phyloP scores from a whole-genome alignment of 2,113 vertebrate species.

The Pelecanoides urinatrix region DNA sequence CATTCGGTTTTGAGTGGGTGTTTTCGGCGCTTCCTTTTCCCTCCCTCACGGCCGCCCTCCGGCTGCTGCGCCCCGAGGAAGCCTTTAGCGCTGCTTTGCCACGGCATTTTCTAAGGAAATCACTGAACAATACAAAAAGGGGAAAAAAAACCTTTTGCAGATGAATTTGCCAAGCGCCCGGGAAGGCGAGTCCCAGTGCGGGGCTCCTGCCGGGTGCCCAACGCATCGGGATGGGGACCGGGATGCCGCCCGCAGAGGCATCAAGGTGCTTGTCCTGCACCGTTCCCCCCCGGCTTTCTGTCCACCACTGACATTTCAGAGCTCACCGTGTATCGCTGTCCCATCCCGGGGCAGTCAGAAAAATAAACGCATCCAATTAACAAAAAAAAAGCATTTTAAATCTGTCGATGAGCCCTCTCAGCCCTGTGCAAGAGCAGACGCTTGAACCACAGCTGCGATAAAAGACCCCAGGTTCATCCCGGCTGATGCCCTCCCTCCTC shows the following conservation, averaged over 20 bases:
- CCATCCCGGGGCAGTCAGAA: neutral
- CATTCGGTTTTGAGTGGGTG: neutral
- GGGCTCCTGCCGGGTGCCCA: neutral
- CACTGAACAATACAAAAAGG: neutral
- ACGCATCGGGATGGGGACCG: rapidly evolving
- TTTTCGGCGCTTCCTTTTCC: neutral
- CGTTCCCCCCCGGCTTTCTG: neutral
- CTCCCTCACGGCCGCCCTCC: neutral
- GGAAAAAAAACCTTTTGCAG: neutral
- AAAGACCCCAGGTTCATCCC: neutral
- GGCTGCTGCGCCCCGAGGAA: neutral
- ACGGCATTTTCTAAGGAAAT: neutral
- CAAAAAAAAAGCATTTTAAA: rapidly evolving
- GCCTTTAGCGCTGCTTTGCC: neutral
- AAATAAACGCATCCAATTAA: neutral
- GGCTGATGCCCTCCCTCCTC: neutral
- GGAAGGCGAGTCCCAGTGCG: rapidly evolving
- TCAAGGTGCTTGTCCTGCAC: neutral
- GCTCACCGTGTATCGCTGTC: rapidly evolving
- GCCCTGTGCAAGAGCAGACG: neutral
- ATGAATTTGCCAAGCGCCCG: rapidly evolving
- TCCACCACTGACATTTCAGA: rapidly evolving
- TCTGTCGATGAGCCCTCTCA: rapidly evolving
- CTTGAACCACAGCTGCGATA: neutral
- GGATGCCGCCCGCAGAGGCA: neutral